Base-by-base conservation (phyloP, 2,797 vertebrate genomes). In the Mus spretus region DNA sequence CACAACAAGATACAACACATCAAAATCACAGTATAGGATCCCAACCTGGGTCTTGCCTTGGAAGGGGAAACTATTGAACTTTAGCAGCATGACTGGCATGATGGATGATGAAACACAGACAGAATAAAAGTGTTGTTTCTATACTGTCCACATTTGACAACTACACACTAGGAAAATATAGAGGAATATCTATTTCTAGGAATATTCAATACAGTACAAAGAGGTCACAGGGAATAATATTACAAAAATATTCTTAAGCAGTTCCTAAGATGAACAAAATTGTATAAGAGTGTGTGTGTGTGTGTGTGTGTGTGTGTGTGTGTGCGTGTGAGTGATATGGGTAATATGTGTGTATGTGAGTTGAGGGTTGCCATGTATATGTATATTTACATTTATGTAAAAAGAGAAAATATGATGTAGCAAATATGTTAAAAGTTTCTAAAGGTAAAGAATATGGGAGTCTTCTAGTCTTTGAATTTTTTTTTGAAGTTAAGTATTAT, bases 401-500 rank as follows among this genome's bases (percentile, higher is more conserved):
- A 59, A 4, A 63, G 22, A 37, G 31, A 90, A 19, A 26, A 67
- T 78, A 70, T 28, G 6, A 86, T 10, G 70, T 61, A 91, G 37
- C 37, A 91, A 89, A 85, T 63, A 37, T 89, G 47, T 89, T 82
- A 44, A 94, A 93, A 91, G n/a, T 6, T 65, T 31, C 86, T 92
- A 80, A 94, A 63, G 20, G 61, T 80, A 86, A 96, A 93, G 7
- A 24, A 15, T 47, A 84, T 31, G 14, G 50, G 50, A 5, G 0
- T 31, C 12, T 12, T 59, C 55, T 89, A 40, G n/a, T 79, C 31
- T 81, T 87, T 77, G 72, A 72, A 77, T 0, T 22, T 92, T 90
- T 92, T 90, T 74, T 79, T 47, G 0, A 70, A 91, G 7, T 85
- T 96, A 59, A 34, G 75, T 67, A 77, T 55, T 80, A 86, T 63